These are phyloP conservation scores for Auanema sp. DNA, from an alignment of 2,888 invertebrate genomes.

Conservation along the genomic window DNA sequence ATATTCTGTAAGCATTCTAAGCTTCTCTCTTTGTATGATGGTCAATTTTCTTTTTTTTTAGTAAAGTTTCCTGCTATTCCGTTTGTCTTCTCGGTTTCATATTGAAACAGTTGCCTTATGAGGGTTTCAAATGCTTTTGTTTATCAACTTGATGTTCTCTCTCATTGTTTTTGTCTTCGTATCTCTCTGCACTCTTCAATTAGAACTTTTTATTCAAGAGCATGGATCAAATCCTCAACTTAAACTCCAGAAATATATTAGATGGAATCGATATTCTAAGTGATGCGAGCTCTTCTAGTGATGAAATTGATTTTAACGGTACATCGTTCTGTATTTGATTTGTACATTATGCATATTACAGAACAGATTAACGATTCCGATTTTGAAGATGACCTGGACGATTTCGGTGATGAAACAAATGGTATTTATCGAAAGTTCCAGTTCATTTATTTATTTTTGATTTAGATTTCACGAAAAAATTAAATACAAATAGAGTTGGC, in stretches of 20 bases:
- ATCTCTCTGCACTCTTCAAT: too few relatives aligned
- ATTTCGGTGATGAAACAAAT: slow-evolving; percentile 7
- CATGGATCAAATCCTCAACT: slow-evolving; percentile 14
- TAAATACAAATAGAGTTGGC: slow-evolving; percentile 43
- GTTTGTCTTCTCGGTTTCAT: too few relatives aligned
- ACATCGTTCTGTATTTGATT: slow-evolving; percentile 3
- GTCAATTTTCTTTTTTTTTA: too few relatives aligned
- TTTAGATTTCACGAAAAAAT: slow-evolving; percentile 59
- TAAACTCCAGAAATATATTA: slow-evolving; percentile 15
- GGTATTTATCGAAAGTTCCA: slow-evolving; percentile 8
- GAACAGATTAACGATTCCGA: slow-evolving; percentile 1
- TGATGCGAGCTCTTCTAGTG: slow-evolving; percentile 6
- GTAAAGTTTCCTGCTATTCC: too few relatives aligned
- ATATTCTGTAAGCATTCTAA: too few relatives aligned
- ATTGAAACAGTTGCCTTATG: too few relatives aligned
- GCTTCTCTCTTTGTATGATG: too few relatives aligned
- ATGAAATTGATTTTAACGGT: background rate
- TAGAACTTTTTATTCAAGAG: background rate
- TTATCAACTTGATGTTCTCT: too few relatives aligned
- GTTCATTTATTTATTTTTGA: too few relatives aligned
- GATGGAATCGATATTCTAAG: slow-evolving; percentile 10
- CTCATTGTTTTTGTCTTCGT: too few relatives aligned
- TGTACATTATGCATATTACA: background rate
- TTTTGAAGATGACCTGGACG: slow-evolving; percentile 12
- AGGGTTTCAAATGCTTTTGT: too few relatives aligned